Conservation (phyloP, 2,888 invertebrate species). For the Lasioglossum figueresi region DNA sequence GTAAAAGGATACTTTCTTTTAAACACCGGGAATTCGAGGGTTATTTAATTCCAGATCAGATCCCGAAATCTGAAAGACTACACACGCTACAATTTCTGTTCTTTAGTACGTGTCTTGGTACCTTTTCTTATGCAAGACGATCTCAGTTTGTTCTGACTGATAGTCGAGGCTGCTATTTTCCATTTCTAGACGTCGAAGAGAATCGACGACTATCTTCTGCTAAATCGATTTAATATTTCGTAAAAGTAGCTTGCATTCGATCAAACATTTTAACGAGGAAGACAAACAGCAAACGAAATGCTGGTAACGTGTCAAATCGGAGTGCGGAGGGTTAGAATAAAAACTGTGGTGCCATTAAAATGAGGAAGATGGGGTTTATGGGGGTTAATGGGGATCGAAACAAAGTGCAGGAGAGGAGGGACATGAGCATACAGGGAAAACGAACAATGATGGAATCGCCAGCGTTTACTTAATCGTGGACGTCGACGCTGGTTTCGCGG, state of each 20-base stretch:
- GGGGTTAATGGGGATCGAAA: not conserved
- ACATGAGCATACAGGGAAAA: slow-evolving; percentile 10
- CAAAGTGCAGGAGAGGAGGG: not conserved
- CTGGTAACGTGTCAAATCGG: not conserved
- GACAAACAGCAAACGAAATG: not conserved
- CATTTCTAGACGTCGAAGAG: not conserved
- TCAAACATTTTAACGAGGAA: not conserved
- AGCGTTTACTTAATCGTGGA: slow-evolving; percentile 50
- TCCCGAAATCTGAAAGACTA: slow-evolving; percentile 26
- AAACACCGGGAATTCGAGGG: slow-evolving; percentile 31
- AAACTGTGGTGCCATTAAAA: not conserved
- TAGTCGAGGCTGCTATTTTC: not conserved
- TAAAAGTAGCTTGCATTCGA: not conserved
- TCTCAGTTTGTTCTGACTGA: too few relatives aligned
- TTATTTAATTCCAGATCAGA: slow-evolving; percentile 28
- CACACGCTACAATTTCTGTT: slow-evolving; percentile 3
- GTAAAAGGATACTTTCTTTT: slow-evolving; percentile 50
- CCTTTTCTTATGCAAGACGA: not conserved
- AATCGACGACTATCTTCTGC: not conserved
- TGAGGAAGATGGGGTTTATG: not conserved
- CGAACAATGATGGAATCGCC: slow-evolving; percentile 26
- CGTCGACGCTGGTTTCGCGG: slow-evolving; percentile 60
- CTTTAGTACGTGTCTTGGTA: not conserved
- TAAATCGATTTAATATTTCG: not conserved
- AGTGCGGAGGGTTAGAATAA: not conserved